Conservation (phyloP, 2,888 invertebrate genomes). For the Pachliopta kotzebuea region DNA sequence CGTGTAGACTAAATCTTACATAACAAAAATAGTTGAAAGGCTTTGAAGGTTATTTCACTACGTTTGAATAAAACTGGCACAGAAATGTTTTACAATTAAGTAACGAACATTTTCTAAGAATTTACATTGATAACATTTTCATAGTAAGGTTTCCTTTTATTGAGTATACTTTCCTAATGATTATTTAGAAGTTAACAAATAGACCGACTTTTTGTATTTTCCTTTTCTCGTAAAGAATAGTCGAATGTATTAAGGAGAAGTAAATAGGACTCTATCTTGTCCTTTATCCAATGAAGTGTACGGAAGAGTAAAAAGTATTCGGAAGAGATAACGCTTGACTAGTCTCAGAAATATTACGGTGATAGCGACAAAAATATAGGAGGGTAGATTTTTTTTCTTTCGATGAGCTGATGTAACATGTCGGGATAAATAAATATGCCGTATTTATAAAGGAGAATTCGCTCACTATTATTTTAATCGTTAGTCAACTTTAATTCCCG, state of each 20-base stretch:
- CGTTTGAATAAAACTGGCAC: no score
- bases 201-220: not conserved
- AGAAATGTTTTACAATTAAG: no score
- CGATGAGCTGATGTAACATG: not conserved
- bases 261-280: constrained; percentile 15
- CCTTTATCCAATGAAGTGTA: constrained; percentile 4
- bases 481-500: constrained; percentile 23
- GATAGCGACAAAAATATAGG: constrained; percentile 6
- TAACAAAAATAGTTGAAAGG: no score
- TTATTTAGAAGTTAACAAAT: not conserved
- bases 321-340: constrained; percentile 6
- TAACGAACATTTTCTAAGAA: no score
- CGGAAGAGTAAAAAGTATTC: not conserved
- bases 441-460: not conserved
- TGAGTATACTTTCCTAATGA: not conserved
- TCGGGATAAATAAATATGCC: not conserved
- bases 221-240: not conserved
- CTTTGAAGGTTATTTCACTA: no score
- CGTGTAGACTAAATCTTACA: no score
- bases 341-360: not conserved
- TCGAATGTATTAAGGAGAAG: not conserved
- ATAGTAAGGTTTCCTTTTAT: no score
- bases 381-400: not conserved
- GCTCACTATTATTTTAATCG: constrained; percentile 24
- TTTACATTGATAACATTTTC: no score